Conservation (phyloP, 92 coral and sea anemone genomes). For the Blastomussa wellsi region DNA sequence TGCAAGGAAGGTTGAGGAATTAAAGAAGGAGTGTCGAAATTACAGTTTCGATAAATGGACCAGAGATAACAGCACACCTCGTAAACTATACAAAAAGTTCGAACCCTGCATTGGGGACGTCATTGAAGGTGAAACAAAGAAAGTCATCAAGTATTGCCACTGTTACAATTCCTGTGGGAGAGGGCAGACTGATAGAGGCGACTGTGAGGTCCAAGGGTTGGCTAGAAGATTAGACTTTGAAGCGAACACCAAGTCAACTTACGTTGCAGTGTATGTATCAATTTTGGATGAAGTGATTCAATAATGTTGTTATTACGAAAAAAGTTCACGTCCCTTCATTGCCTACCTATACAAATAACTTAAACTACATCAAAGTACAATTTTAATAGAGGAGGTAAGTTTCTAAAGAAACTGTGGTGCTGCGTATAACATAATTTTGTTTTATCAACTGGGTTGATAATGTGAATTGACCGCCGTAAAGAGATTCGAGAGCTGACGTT, state of each 20-base stretch:
- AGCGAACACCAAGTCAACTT: background rate
- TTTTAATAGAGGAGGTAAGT: too few relatives aligned
- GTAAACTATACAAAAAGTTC: constrained; percentile 40
- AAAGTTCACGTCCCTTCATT: too few relatives aligned
- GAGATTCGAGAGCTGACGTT: too few relatives aligned
- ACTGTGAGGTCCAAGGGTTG: constrained; percentile 9
- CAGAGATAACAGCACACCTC: constrained; percentile 23
- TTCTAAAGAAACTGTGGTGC: too few relatives aligned
- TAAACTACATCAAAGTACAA: too few relatives aligned
- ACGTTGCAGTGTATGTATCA: constrained; percentile 15
- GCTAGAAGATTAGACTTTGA: constrained; percentile 11
- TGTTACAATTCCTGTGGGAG: constrained; percentile 31
- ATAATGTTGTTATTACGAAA: too few relatives aligned
- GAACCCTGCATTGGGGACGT: constrained; percentile 40
- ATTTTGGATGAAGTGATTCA: too few relatives aligned
- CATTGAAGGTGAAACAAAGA: constrained; percentile 31
- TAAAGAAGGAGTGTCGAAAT: constrained; percentile 31
- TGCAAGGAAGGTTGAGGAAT: constrained; percentile 17
- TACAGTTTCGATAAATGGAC: constrained; percentile 47
- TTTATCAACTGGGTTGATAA: too few relatives aligned
- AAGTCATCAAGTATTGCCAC: constrained; percentile 30
- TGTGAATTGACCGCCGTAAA: too few relatives aligned
- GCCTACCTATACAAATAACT: too few relatives aligned
- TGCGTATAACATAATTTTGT: too few relatives aligned
- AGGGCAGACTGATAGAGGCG: background rate